Percentiles rank a stretch among this genome's conserved stretches.
Evolutionary conservation across 2,888 invertebrate genomes (phyloP).

Genomic region (Caenorhabditis drosophilae): DNA sequence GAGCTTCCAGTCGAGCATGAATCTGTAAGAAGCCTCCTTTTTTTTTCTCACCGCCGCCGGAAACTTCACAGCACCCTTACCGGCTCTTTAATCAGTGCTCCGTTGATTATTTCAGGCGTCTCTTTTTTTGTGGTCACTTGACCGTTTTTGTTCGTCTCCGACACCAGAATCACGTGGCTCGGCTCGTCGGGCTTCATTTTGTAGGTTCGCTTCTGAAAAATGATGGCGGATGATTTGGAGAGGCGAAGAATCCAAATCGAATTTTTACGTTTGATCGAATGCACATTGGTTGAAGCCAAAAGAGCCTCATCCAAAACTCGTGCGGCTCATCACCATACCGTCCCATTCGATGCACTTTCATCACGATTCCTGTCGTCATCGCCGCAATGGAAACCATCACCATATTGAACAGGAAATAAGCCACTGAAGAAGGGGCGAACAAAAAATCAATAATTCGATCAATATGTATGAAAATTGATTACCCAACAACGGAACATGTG

Average conservation of each 20-base stretch:
- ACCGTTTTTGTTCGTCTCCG: constrained; percentile 27
- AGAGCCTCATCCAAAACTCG: constrained; percentile 46
- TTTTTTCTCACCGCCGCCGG: constrained; percentile 1
- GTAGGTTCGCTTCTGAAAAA: constrained; percentile 25
- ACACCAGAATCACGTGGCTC: constrained; percentile 29
- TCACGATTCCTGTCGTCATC: constrained; percentile 61
- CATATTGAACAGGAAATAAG: constrained; percentile 68
- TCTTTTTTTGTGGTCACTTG: constrained; percentile 16
- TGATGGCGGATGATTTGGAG: not conserved
- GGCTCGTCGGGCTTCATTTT: constrained; percentile 40
- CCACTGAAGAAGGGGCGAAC: constrained; percentile 46
- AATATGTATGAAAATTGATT: not conserved
- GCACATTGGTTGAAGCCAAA: constrained; percentile 38
- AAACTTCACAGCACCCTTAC: no score
- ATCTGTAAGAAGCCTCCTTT: constrained; percentile 8
- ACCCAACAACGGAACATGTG: constrained; percentile 63
- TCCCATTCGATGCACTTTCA: constrained; percentile 60
- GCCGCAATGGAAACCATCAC: constrained; percentile 61
- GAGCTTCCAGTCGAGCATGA: constrained; percentile 29
- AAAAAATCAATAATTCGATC: constrained; percentile 1
- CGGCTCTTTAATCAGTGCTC: constrained; percentile 17
- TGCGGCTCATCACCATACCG: constrained; percentile 58
- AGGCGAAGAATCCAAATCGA: no score
- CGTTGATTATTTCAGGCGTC: constrained; percentile 16
- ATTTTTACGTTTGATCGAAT: not conserved